Conservation (phyloP, 1,140 invertebrate species). For the Drosophila mauritiana region DNA sequence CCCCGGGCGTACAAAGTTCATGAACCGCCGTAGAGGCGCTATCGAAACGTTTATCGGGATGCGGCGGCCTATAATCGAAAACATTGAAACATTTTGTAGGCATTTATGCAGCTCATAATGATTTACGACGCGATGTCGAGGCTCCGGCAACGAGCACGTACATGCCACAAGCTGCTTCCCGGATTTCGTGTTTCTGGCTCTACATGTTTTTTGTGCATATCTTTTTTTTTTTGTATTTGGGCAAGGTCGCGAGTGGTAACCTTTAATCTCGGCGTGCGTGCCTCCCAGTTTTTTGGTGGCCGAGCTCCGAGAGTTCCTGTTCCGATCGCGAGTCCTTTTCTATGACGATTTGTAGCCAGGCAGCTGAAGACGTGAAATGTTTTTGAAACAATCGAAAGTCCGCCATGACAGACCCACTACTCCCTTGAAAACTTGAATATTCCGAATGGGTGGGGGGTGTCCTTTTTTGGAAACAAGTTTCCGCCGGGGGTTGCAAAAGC, state of each 20-base stretch:
- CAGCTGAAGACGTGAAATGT: constrained; percentile 43
- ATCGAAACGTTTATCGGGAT: constrained; percentile 66
- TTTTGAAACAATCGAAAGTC: constrained; percentile 44
- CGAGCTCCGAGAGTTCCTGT: constrained; percentile 4
- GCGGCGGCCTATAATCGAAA: constrained; percentile 63
- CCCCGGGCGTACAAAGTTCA: constrained; percentile 22
- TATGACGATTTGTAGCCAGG: constrained; percentile 7
- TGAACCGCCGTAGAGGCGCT: constrained; percentile 10
- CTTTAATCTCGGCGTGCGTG: constrained; percentile 77
- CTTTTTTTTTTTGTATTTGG: constrained; percentile 11
- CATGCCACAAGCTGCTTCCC: constrained; percentile 77
- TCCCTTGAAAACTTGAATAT: not conserved
- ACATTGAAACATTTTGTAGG: constrained; percentile 78
- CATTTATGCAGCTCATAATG: constrained; percentile 80
- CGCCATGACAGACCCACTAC: constrained; percentile 31
- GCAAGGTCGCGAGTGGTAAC: constrained; percentile 80
- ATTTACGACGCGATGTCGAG: constrained; percentile 71
- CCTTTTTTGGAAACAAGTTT: constrained; percentile 26
- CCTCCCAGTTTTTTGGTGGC: constrained; percentile 35
- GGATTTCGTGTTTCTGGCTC: constrained; percentile 5
- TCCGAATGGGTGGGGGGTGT: not conserved
- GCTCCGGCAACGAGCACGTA: constrained; percentile 67
- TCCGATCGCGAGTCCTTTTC: constrained; percentile 14
- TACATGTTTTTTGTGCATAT: not conserved
- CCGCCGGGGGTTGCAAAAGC: constrained; percentile 55